Evolutionary conservation across 2,113 vertebrate species (phyloP).

Genomic region (Poecilia latipinna): DNA sequence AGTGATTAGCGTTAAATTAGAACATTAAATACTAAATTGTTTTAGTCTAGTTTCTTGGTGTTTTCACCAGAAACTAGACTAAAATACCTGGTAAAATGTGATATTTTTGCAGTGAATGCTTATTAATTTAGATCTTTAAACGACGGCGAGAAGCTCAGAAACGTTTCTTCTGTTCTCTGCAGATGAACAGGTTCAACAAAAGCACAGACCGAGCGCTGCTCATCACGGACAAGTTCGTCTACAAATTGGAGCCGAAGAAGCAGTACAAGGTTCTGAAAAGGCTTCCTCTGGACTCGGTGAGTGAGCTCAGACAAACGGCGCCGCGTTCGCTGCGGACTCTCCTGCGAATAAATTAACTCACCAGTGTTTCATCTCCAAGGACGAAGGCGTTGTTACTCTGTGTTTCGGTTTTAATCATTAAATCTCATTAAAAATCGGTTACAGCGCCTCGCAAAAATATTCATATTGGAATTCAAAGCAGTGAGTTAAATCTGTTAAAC

Average conservation of each 20-base stretch:
- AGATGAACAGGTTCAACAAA: conserved; percentile 92
- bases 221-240: conserved; percentile 88
- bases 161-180: not conserved
- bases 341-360: not conserved
- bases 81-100: too few species aligned
- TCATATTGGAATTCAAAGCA: not conserved
- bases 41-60: too few species aligned
- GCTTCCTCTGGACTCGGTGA: conserved; percentile 83
- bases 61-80: too few species aligned
- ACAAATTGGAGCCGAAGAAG: conserved; percentile 88
- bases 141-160: too few species aligned
- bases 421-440: not conserved
- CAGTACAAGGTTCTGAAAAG: conserved; percentile 87
- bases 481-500: too few species aligned
- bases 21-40: too few species aligned
- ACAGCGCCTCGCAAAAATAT: not conserved
- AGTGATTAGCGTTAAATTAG: too few species aligned
- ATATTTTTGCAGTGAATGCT: too few species aligned
- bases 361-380: too few species aligned
- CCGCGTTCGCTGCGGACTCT: not conserved
- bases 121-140: too few species aligned
- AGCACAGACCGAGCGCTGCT: conserved; percentile 87
- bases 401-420: not conserved
- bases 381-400: not conserved
- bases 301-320: conserved; percentile 4